Evolutionary conservation across 2,888 invertebrate genomes (phyloP).

Genomic region (Melinaea marsaeus): DNA sequence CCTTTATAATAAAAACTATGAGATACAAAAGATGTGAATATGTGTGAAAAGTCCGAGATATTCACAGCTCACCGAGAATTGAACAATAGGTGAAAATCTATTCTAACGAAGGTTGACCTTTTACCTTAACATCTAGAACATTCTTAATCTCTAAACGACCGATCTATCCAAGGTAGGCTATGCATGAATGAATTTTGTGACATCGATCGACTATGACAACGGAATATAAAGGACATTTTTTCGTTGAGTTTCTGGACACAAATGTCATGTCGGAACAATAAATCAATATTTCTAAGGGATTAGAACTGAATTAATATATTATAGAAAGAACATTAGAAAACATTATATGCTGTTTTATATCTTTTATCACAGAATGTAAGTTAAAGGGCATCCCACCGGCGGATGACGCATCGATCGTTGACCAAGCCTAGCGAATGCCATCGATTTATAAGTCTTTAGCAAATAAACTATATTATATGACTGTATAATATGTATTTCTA

Average conservation of each 20-base stretch:
- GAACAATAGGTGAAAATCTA: constrained; percentile 68
- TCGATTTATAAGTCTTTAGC: constrained; percentile 58
- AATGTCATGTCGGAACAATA: constrained; percentile 14
- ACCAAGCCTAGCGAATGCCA: constrained; percentile 77
- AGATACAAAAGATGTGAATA: constrained; percentile 48
- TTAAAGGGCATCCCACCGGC: constrained; percentile 77
- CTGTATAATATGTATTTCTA: constrained; percentile 43
- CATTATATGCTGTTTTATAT: constrained; percentile 8
- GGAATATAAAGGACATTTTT: constrained; percentile 28
- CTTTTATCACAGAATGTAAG: constrained; percentile 41
- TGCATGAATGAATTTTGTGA: constrained; percentile 66
- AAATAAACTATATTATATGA: constrained; percentile 44
- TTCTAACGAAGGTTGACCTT: constrained; percentile 44
- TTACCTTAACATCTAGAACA: constrained; percentile 47
- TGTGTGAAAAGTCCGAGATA: constrained; percentile 42
- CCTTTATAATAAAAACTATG: constrained; percentile 51
- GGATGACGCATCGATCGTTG: constrained; percentile 81
- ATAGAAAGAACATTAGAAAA: not conserved
- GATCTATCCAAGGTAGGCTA: constrained; percentile 51
- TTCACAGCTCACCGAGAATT: constrained; percentile 50
- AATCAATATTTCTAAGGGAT: not conserved
- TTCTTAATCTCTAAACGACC: constrained; percentile 38
- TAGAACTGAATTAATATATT: not conserved
- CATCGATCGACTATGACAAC: constrained; percentile 64
- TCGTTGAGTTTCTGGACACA: constrained; percentile 20